Base-by-base conservation (phyloP, 1,140 invertebrate genomes). In the Odontomachus brunneus region DNA sequence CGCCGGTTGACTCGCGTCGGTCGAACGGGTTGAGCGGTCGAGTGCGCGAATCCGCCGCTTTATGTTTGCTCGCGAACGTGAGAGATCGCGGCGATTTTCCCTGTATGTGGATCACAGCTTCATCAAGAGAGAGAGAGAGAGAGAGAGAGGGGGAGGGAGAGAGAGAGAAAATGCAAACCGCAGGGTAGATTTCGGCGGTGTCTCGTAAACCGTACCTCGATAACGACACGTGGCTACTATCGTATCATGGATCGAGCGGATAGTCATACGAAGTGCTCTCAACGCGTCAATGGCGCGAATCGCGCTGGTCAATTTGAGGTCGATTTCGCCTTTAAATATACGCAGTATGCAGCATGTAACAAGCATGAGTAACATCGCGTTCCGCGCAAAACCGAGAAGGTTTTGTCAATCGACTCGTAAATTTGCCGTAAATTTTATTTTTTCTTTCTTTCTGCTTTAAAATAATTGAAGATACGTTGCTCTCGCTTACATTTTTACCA, bases 181-280 rank as follows among this genome's bases (percentile, higher is more conserved):
- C 22, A 14, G 62, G 19, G 33, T 17, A 57, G 60, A 71, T 80
- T 80, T 24, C 51, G 12, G 0, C 17, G 33, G 33, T 15, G 7
- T 44, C 55, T 44, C 63, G 66, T 69, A 57, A 71, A 80, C 69
- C 55, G 69, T 59, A 17, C 9, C 17, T 9, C n/a, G 4, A 29
- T 29, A 48, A 71, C 33, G 51, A 78, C 3, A n/a, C 33, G 62
- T 17, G 33, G 29, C 57, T 57, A 57, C 17, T 48, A 12, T n/a
- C 38, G 24, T 15, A 24, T 7, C 38, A 11, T 7, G 22, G 65
- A 49, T 49, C 15, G 19, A 0, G 44, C 2, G 59, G 19, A 12
- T 57, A 55, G 53, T 53, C 14, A 26, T 48, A 48, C n/a, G 38
- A 33, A 3, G 29, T 3, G 5, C 2, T 44, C 14, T 17, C n/a